Base-by-base conservation (phyloP, 2,888 invertebrate genomes). In the Acanthopleura granulata region DNA sequence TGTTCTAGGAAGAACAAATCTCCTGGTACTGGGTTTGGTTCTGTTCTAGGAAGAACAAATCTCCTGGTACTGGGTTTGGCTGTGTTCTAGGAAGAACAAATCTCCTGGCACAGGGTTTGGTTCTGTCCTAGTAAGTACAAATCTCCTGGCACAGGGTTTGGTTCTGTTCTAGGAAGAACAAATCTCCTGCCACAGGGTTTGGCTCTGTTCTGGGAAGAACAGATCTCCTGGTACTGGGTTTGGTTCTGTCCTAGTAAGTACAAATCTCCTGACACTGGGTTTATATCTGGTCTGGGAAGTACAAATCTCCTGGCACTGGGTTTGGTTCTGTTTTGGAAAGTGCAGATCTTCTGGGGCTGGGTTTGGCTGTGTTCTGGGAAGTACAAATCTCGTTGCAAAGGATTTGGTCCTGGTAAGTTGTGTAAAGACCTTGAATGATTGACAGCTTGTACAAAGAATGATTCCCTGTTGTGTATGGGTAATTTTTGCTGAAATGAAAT, bases 261-360 rank as follows among this genome's bases (percentile, higher is more conserved):
- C 16, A 81, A 78, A 62, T 74, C 74, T 11, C 85, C 86, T 40
- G 76, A 80, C 22, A 27, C 71, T n/a, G 83, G 82, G 29, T 79
- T 77, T 79, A 86, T 88, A 74, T 86, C 87, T n/a, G 84, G 88
- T 62, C 81, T 88, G 74, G 89, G 88, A 80, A 85, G 88, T 84
- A 62, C 16, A 81, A 78, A 62, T 74, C 74, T 11, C 85, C 86
- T 40, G 76, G 81, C 22, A 27, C 71, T n/a, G 83, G 82, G 29
- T 79, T 77, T 79, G 86, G 88, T 75, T 86, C 87, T n/a, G 84
- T 88, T 62, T 80, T 88, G 74, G 89, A 88, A 80, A 85, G 88
- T 84, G 61, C 16, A 81, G 78, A 62, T 74, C 74, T 11, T 84
- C 86, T 40, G 76, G 81, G n/a, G 25, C 71, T n/a, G 83, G 82